Evolutionary conservation across 2,888 invertebrate species (phyloP).

Genomic region (Oxyscelio sp.): DNA sequence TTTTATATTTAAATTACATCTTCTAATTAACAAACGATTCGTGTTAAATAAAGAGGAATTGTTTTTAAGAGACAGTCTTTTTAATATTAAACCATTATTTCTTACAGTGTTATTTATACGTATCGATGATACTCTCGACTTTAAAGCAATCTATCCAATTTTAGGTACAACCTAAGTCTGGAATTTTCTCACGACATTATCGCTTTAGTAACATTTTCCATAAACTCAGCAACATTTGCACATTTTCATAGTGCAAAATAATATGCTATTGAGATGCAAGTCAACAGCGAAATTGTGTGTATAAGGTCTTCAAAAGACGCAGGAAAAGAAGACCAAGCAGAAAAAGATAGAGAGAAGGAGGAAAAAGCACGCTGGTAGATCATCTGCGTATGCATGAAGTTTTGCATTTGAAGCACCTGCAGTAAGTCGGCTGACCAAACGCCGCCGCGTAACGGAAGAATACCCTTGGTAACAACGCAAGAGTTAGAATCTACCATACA

Average conservation of each 20-base stretch:
- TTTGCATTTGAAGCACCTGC: slow-evolving; percentile 74
- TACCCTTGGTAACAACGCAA: slow-evolving; percentile 71
- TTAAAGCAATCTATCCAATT: slow-evolving; percentile 14
- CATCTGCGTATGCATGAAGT: slow-evolving; percentile 71
- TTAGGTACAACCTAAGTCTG: slow-evolving; percentile 21
- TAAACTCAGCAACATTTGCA: slow-evolving; percentile 31
- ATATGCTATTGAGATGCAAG: slow-evolving; percentile 51
- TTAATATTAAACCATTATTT: too few relatives aligned
- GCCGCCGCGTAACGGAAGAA: slow-evolving; percentile 61
- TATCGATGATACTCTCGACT: too few relatives aligned
- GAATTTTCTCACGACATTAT: slow-evolving; percentile 55
- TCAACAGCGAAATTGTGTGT: too few relatives aligned
- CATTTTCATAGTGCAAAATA: slow-evolving; percentile 55
- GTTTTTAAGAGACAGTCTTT: too few relatives aligned
- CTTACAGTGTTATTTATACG: too few relatives aligned
- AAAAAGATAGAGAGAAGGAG: slow-evolving; percentile 19
- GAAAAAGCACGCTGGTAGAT: slow-evolving; percentile 50
- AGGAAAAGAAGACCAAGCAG: slow-evolving; percentile 20
- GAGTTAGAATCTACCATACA: slow-evolving; percentile 68
- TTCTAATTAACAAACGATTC: too few relatives aligned
- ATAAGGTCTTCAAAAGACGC: neutral
- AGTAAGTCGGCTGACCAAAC: slow-evolving; percentile 66
- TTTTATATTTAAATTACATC: too few relatives aligned
- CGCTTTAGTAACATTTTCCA: slow-evolving; percentile 51
- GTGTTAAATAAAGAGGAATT: too few relatives aligned